Evolutionary conservation across 2,888 invertebrate species (phyloP), one percentile per base, ranked within the genome.

Genomic region (Pseudanteris insignis): DNA sequence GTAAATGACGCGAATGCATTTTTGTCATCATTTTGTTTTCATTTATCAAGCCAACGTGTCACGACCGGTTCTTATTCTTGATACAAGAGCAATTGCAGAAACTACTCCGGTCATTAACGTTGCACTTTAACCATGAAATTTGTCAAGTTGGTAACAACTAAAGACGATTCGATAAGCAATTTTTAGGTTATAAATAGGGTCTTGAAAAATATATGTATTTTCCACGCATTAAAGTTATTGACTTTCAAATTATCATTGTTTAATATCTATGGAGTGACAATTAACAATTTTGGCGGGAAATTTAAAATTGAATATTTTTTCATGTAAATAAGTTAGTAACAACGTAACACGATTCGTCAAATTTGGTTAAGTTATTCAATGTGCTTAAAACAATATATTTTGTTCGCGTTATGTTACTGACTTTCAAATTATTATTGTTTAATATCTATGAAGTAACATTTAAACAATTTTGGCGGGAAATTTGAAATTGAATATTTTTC

Each of bases 221-320:
- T 5, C 3, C 3, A 5, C 7, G 7, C 7, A 21, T 21, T 3
- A 7, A 21, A 21, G 7, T 21, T 5, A 21, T 21, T 21, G 3
- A 5, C 21, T 7, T 21, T 21, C 7, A 21, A 21, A 7, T 21
- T 21, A 5, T 21, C 21, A 21, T 21, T 21, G 3, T 21, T 21
- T 21, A 2, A 29, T 11, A n/a, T n/a, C n/a, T n/a, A n/a, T n/a
- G n/a, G n/a, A n/a, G n/a, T n/a, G n/a, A n/a, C n/a, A n/a, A n/a
- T n/a, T n/a, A n/a, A n/a, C n/a, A n/a, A n/a, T n/a, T 30, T 30
- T 30, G 30, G 30, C 30, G 30, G 15, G 18, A 33, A 33, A 15
- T 15, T 33, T 9, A 33, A 15, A 33, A 14, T 33, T 32, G 13
- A 32, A 21, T 21, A 21, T 21, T 7, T 5, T 7, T 7, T 7